These are phyloP conservation scores for Pemphigus obesinymphae DNA, from an alignment of 1,140 invertebrate species.

Conservation along the genomic window DNA sequence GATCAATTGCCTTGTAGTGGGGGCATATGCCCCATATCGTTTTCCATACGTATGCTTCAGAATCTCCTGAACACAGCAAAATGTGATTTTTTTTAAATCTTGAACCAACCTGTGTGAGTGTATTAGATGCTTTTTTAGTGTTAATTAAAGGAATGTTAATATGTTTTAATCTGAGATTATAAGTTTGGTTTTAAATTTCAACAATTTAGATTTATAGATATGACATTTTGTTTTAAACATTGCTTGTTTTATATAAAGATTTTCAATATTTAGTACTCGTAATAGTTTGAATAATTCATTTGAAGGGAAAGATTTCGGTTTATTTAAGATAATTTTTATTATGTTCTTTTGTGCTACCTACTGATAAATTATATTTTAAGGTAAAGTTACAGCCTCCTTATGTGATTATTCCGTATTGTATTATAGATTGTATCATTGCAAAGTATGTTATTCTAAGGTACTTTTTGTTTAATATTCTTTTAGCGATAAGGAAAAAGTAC, in stretches of 20 bases:
- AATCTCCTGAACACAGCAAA: too few relatives aligned
- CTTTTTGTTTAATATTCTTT: conserved; percentile 3
- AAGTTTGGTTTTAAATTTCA: not conserved
- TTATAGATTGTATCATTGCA: not conserved
- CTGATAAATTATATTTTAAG: not conserved
- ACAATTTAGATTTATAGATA: not conserved
- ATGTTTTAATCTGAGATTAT: not conserved
- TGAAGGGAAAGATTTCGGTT: not conserved
- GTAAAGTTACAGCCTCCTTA: not conserved
- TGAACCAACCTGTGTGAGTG: not conserved
- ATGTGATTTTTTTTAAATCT: too few relatives aligned
- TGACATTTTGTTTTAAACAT: too few relatives aligned
- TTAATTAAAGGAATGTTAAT: not conserved
- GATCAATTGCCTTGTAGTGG: too few relatives aligned
- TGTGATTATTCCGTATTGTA: not conserved
- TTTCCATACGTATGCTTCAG: too few relatives aligned
- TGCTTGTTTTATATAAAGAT: not conserved
- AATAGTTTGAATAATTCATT: not conserved
- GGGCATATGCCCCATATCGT: too few relatives aligned
- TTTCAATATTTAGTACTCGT: not conserved
- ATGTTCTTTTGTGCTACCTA: not conserved
- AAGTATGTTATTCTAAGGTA: not conserved
- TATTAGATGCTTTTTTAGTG: not conserved
- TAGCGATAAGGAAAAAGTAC: not conserved
- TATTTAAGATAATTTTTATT: conserved; percentile 5